Percentiles rank a stretch among this genome's conserved stretches.
Conservation (phyloP, 1,140 invertebrate species). For the Caenorhabditis remanei region DNA sequence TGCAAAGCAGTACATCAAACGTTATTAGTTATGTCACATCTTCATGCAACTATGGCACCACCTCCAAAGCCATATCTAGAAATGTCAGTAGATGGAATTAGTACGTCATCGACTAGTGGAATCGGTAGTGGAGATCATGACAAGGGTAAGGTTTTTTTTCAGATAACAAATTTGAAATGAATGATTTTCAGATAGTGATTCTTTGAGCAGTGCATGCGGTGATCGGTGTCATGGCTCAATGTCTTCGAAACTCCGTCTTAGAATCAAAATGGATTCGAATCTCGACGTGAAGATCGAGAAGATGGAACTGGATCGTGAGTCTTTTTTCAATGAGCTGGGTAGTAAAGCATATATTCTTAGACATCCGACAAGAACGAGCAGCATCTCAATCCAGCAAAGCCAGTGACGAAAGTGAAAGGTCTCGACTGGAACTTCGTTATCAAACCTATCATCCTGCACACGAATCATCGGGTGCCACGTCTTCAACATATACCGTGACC, state of each 20-base stretch:
- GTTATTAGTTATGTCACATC: conserved; percentile 60
- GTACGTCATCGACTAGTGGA: conserved; percentile 91
- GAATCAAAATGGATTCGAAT: conserved; percentile 62
- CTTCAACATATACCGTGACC: conserved; percentile 40
- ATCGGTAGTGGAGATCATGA: conserved; percentile 91
- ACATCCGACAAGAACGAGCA: conserved; percentile 63
- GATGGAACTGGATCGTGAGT: conserved; percentile 62
- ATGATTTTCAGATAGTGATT: conserved; percentile 55
- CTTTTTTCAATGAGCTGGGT: background rate
- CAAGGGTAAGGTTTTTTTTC: conserved; percentile 82
- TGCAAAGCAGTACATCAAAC: conserved; percentile 68
- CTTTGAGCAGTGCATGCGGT: conserved; percentile 56
- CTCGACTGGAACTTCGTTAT: conserved; percentile 29
- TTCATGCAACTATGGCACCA: conserved; percentile 78
- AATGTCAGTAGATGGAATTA: conserved; percentile 85
- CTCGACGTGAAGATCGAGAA: conserved; percentile 63
- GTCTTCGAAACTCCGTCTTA: conserved; percentile 61
- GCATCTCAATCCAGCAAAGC: conserved; percentile 60
- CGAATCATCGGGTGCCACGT: conserved; percentile 21
- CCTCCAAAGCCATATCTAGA: conserved; percentile 58
- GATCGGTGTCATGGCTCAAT: conserved; percentile 59
- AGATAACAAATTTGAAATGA: background rate
- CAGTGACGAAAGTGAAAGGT: conserved; percentile 53
- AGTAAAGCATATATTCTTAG: background rate
- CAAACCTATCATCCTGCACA: conserved; percentile 47